Percentiles rank a stretch among this genome's conserved stretches.
phyloP scores from a whole-genome alignment of 1,140 invertebrate genomes.

The Sipha flava region DNA sequence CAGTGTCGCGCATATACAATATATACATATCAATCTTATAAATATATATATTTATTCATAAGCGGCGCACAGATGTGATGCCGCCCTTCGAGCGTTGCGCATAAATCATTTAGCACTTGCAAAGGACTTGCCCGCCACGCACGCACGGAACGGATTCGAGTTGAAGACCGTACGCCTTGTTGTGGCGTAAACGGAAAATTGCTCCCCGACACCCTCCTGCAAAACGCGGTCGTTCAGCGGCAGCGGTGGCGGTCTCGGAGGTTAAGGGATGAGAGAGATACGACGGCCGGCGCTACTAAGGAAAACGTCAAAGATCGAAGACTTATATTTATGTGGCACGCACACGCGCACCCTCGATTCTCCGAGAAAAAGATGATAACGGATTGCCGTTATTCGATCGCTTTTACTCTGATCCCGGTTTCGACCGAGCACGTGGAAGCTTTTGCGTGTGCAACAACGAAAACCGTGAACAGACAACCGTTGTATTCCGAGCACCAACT shows the following conservation, averaged over 20 bases:
- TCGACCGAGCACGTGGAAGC: no score
- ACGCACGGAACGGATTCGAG: neutral
- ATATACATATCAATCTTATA: neutral
- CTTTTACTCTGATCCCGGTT: no score
- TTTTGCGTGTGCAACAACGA: no score
- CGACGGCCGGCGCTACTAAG: no score
- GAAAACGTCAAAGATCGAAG: neutral
- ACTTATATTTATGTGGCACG: neutral
- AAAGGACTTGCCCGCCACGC: neutral
- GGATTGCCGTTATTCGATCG: no score
- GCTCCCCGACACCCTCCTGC: no score
- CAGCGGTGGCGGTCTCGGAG: no score
- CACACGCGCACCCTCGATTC: no score
- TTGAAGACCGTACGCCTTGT: neutral
- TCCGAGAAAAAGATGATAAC: neutral
- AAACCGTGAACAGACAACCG: no score
- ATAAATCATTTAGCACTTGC: conserved; percentile 15
- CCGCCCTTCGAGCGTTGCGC: neutral
- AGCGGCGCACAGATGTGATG: conserved; percentile 1
- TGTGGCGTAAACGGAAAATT: neutral
- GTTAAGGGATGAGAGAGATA: no score
- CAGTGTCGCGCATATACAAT: neutral
- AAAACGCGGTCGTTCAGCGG: neutral
- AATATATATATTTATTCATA: neutral
- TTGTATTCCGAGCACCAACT: no score